phyloP scores from a whole-genome alignment of 2,113 vertebrate genomes.

The Clarias batrachus region DNA sequence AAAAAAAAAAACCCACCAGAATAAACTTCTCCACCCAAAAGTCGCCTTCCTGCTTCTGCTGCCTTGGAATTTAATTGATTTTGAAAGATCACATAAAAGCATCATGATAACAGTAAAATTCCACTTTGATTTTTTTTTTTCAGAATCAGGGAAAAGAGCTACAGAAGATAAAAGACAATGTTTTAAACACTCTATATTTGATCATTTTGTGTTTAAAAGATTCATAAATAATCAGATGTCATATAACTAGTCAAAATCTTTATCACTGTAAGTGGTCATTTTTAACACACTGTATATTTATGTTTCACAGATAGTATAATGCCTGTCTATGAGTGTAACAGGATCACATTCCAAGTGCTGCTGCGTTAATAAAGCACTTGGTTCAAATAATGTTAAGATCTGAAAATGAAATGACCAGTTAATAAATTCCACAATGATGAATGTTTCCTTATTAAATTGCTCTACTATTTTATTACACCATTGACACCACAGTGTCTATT shows the following conservation, averaged over 20 bases:
- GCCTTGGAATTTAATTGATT: slow-evolving; percentile 58
- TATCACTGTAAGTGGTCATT: neutral
- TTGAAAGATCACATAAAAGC: slow-evolving; percentile 52
- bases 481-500: neutral
- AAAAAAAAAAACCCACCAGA: slow-evolving; percentile 54
- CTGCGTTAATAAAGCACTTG: neutral
- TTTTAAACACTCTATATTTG: neutral
- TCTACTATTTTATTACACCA: neutral
- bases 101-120: slow-evolving; percentile 43
- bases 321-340: neutral
- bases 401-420: neutral
- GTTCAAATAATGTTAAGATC: neutral
- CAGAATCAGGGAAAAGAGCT: neutral
- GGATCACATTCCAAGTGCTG: neutral
- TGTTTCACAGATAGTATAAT: neutral
- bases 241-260: neutral
- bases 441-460: neutral
- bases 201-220: neutral
- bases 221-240: neutral
- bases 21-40: slow-evolving; percentile 59
- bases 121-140: neutral
- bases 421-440: too few species aligned
- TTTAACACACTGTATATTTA: neutral
- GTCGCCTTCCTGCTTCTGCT: slow-evolving; percentile 18
- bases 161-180: neutral